These are phyloP conservation scores for Drosophila prolongata DNA, from an alignment of 2,888 invertebrate genomes.

Conservation along the genomic window DNA sequence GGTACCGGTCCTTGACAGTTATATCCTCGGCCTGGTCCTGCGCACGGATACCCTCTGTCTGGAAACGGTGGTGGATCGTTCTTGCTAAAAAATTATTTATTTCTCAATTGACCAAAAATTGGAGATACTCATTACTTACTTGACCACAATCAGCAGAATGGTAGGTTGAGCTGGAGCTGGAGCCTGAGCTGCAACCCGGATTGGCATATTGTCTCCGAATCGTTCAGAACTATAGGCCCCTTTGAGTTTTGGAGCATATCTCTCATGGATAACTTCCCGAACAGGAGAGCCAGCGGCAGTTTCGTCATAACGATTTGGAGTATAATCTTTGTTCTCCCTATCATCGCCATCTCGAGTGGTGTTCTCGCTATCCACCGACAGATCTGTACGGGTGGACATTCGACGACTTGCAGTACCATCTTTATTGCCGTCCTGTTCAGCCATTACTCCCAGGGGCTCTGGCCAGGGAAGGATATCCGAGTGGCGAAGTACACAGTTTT, in stretches of 20 bases:
- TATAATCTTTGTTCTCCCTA: background rate
- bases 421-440: background rate
- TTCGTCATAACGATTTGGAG: background rate
- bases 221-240: background rate
- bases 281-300: no score
- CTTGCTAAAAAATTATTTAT: slow-evolving; percentile 9
- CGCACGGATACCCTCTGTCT: background rate
- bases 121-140: background rate
- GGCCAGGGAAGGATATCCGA: slow-evolving; percentile 26
- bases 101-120: no score
- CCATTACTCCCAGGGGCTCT: slow-evolving; percentile 2
- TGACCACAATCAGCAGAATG: slow-evolving; percentile 41
- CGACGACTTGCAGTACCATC: background rate
- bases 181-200: background rate
- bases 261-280: no score
- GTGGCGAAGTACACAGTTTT: slow-evolving; percentile 21
- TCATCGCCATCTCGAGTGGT: background rate
- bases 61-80: background rate
- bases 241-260: background rate
- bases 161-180: slow-evolving; percentile 35
- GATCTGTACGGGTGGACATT: background rate
- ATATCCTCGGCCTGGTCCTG: background rate
- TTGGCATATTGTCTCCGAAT: background rate
- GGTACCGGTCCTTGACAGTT: background rate
- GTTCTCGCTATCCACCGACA: slow-evolving; percentile 16